These are phyloP conservation scores for Plutella xylostella DNA, from an alignment of 2,888 invertebrate species.

Conservation along the genomic window DNA sequence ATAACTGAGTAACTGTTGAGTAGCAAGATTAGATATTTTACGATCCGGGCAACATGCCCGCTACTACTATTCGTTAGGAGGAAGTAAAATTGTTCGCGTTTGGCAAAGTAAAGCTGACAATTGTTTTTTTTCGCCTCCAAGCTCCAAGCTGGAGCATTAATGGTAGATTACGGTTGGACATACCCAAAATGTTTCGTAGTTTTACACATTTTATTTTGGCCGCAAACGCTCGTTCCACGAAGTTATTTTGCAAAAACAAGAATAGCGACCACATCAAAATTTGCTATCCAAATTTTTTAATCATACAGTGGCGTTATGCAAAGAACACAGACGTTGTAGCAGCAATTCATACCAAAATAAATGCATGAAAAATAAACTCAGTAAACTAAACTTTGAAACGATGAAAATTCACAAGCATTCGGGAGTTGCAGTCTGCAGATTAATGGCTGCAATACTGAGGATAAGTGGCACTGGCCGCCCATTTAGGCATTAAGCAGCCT, in stretches of 20 bases:
- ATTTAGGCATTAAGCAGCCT: conserved; percentile 25
- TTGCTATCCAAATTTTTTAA: too few relatives aligned
- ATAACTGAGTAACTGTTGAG: too few relatives aligned
- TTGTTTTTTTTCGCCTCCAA: conserved; percentile 28
- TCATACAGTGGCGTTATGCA: too few relatives aligned
- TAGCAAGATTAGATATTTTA: background rate
- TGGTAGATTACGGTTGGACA: conserved; percentile 24
- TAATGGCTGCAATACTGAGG: conserved; percentile 27
- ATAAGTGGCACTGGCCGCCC: too few relatives aligned
- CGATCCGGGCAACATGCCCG: conserved; percentile 29
- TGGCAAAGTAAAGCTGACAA: conserved; percentile 35
- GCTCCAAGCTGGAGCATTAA: conserved; percentile 29
- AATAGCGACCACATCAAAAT: too few relatives aligned
- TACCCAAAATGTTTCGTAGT: conserved; percentile 20
- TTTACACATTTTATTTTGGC: conserved; percentile 28
- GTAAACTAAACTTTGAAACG: too few relatives aligned
- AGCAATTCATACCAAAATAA: too few relatives aligned
- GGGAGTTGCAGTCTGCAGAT: conserved; percentile 17
- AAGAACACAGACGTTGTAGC: too few relatives aligned
- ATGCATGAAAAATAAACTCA: background rate
- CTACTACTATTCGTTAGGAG: conserved; percentile 21
- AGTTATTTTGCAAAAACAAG: too few relatives aligned
- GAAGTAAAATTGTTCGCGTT: conserved; percentile 22
- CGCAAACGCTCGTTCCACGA: conserved; percentile 28
- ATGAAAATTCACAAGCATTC: conserved; percentile 2